Percentiles rank a stretch among this genome's conserved stretches.
phyloP scores from a whole-genome alignment of 2,113 vertebrate genomes.

The Scomber colias region DNA sequence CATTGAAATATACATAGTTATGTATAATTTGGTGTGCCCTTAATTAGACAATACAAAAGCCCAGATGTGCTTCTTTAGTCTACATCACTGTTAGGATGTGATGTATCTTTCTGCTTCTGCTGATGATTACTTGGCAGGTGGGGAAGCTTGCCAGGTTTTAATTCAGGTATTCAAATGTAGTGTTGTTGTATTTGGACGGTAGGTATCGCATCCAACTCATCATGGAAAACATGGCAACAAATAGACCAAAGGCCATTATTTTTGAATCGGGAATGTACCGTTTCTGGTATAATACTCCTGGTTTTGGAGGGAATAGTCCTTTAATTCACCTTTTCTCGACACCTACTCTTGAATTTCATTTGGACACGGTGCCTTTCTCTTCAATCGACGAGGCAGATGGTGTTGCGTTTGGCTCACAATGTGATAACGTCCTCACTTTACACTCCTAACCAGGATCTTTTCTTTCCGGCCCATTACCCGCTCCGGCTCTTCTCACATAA shows the following conservation, averaged over 20 bases:
- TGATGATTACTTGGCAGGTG: too few species aligned
- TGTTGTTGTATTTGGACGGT: background rate
- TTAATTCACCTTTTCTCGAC: background rate
- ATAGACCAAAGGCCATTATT: background rate
- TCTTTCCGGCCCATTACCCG: constrained; percentile 46
- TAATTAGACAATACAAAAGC: too few species aligned
- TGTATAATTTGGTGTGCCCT: too few species aligned
- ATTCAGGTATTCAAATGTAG: background rate
- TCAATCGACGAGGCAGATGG: background rate
- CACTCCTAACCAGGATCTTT: constrained; percentile 45
- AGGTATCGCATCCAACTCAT: background rate
- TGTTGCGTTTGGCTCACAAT: constrained; percentile 16
- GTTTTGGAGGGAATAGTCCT: background rate
- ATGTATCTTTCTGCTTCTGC: too few species aligned
- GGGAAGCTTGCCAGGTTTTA: background rate
- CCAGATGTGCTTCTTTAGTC: too few species aligned
- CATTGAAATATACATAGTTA: too few species aligned
- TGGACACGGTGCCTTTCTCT: background rate
- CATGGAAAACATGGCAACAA: background rate
- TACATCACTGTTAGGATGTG: too few species aligned
- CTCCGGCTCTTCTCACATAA: constrained; percentile 5
- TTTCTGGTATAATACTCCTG: background rate
- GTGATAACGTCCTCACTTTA: constrained; percentile 35
- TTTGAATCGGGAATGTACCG: background rate
- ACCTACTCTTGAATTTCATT: too few species aligned